These are phyloP conservation scores for Ylistrum balloti DNA, from an alignment of 1,140 invertebrate species.

Conservation along the genomic window DNA sequence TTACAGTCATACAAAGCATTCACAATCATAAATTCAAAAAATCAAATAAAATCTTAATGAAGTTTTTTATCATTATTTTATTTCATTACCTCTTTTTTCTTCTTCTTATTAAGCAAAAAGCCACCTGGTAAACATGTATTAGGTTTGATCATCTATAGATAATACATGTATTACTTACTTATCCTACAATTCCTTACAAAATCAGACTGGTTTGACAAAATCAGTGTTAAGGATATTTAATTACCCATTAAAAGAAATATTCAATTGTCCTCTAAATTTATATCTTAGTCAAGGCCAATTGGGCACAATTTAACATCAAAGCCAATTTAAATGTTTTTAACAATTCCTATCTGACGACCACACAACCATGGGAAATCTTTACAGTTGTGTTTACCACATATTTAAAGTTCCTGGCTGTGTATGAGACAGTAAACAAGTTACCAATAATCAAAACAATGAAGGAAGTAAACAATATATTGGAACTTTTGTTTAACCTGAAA, in stretches of 20 bases:
- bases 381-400: not conserved
- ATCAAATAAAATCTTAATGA: not conserved
- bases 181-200: not conserved
- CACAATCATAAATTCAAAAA: not conserved
- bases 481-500: too few relatives aligned
- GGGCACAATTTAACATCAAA: slow-evolving; percentile 27
- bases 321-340: not conserved
- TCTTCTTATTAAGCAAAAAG: not conserved
- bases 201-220: not conserved
- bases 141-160: not conserved
- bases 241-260: not conserved
- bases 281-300: not conserved
- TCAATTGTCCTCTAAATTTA: not conserved
- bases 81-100: too few relatives aligned
- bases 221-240: not conserved
- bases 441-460: too few relatives aligned
- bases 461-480: too few relatives aligned
- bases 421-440: too few relatives aligned
- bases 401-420: not conserved
- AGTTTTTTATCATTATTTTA: too few relatives aligned
- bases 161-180: not conserved
- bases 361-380: not conserved
- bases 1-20: not conserved
- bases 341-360: not conserved
- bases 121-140: not conserved